These are phyloP conservation scores for Luffia ferchaultella DNA, from an alignment of 2,888 invertebrate species.

Conservation along the genomic window DNA sequence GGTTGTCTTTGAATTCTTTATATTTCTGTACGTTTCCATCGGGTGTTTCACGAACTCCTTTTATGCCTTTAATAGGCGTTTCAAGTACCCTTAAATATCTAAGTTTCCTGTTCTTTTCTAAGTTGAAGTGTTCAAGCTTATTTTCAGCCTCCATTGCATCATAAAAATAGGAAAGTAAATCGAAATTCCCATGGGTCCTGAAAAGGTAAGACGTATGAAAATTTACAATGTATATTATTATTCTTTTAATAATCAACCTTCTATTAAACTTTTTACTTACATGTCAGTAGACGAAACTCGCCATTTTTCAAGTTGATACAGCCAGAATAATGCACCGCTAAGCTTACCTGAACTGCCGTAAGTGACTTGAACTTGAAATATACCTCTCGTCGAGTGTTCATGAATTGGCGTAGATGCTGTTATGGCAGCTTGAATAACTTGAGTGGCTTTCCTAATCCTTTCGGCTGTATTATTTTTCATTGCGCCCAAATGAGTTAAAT, in stretches of 20 bases:
- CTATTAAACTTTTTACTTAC: constrained; percentile 42
- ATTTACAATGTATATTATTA: background rate
- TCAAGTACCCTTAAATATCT: constrained; percentile 75
- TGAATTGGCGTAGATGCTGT: constrained; percentile 89
- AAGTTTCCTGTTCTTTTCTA: constrained; percentile 76
- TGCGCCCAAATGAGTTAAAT: constrained; percentile 82
- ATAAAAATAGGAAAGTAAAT: constrained; percentile 90
- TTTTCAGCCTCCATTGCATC: constrained; percentile 79
- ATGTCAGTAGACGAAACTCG: constrained; percentile 82
- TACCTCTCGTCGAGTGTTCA: constrained; percentile 84
- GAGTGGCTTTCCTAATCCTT: constrained; percentile 72
- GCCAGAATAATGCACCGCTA: constrained; percentile 86
- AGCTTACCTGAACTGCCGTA: constrained; percentile 87
- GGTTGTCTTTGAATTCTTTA: constrained; percentile 68
- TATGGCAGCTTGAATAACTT: constrained; percentile 79
- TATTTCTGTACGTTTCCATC: constrained; percentile 71
- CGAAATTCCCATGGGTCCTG: constrained; percentile 88
- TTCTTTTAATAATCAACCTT: background rate
- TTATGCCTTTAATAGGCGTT: constrained; percentile 60
- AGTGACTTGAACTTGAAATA: constrained; percentile 81
- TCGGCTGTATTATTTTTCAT: constrained; percentile 72
- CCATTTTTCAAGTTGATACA: constrained; percentile 89
- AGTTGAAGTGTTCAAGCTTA: constrained; percentile 70
- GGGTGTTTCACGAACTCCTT: constrained; percentile 71
- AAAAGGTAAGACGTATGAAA: too few relatives aligned